Evolutionary conservation across 1,140 invertebrate species (phyloP).

Genomic region (Drosophila parabipectinata): DNA sequence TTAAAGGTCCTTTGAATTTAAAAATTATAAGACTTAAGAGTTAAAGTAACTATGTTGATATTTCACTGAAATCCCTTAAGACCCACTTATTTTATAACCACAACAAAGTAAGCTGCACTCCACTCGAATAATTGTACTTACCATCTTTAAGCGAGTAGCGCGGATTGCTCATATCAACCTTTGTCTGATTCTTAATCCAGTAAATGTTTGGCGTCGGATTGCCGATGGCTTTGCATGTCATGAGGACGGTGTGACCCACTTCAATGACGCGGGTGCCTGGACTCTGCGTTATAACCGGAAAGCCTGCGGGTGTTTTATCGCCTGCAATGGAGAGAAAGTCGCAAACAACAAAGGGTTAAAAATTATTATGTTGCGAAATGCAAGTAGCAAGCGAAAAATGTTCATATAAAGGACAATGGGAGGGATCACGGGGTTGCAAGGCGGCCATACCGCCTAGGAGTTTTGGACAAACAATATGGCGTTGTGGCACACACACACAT

Average conservation of each 20-base stretch:
- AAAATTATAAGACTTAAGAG: not conserved
- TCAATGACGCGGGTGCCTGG: constrained; percentile 96
- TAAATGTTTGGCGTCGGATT: constrained; percentile 93
- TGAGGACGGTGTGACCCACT: constrained; percentile 94
- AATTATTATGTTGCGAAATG: constrained; percentile 68
- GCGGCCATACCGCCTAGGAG: constrained; percentile 19
- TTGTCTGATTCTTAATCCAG: constrained; percentile 96
- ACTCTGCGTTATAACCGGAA: constrained; percentile 92
- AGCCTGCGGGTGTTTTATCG: constrained; percentile 94
- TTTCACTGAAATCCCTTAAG: not conserved
- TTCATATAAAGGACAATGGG: constrained; percentile 33
- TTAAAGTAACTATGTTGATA: not conserved
- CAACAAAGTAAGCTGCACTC: not conserved
- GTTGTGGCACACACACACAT: constrained; percentile 6
- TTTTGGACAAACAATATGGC: constrained; percentile 76
- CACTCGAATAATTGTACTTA: constrained; percentile 84
- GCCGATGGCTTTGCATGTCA: constrained; percentile 94
- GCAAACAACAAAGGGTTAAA: constrained; percentile 59
- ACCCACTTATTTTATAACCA: not conserved
- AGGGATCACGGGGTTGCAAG: not conserved
- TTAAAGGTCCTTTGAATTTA: not conserved
- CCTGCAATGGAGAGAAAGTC: constrained; percentile 85
- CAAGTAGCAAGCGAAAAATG: constrained; percentile 28
- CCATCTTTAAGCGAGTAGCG: constrained; percentile 93
- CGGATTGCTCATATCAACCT: constrained; percentile 93